Conservation (phyloP, 2,113 vertebrate species). For the Paramormyrops kingsleyae region DNA sequence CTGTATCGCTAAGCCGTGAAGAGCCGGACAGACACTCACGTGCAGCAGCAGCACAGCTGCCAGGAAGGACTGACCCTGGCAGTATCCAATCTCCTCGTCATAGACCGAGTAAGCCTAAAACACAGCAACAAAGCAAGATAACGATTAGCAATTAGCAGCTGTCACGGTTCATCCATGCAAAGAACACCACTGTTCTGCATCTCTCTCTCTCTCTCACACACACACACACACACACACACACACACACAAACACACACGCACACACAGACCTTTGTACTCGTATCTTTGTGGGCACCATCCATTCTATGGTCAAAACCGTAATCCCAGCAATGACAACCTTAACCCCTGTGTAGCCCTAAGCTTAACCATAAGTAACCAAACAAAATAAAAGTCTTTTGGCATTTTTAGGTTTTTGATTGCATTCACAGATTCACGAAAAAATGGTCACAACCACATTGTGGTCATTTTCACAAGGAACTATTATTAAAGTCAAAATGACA, state of each 20-base stretch:
- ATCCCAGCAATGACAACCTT: too few species aligned
- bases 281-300: too few species aligned
- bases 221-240: background rate
- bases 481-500: background rate
- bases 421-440: too few species aligned
- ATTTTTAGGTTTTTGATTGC: too few species aligned
- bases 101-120: slow-evolving; percentile 92
- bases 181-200: background rate
- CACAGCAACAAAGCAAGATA: slow-evolving; percentile 19
- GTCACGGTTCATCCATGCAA: background rate
- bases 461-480: background rate
- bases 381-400: too few species aligned
- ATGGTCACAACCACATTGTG: too few species aligned
- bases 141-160: background rate
- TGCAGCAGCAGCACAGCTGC: slow-evolving; percentile 92
- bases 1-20: background rate
- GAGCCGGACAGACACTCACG: slow-evolving; percentile 68
- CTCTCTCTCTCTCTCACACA: background rate
- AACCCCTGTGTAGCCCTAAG: too few species aligned
- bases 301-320: too few species aligned
- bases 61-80: slow-evolving; percentile 95
- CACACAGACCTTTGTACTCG: background rate
- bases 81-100: slow-evolving; percentile 97
- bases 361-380: too few species aligned
- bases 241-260: background rate